phyloP scores from a whole-genome alignment of 2,113 vertebrate genomes.

The Python bivittatus region DNA sequence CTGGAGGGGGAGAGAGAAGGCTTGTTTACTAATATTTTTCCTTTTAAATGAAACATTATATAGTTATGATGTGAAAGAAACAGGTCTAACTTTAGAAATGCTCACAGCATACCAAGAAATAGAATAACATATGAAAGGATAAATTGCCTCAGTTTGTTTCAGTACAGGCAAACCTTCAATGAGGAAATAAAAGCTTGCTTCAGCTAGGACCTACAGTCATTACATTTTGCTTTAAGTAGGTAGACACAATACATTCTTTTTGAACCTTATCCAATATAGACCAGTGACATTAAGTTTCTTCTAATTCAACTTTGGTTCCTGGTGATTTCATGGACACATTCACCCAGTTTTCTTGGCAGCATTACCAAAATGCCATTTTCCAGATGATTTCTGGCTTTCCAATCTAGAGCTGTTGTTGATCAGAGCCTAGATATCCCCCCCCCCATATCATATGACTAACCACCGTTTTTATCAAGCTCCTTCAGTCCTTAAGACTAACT shows the following conservation, averaged over 20 bases:
- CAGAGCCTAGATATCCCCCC: background rate
- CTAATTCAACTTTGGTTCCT: background rate
- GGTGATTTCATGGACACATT: background rate
- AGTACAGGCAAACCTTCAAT: background rate
- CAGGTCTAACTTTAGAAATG: background rate
- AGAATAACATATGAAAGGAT: background rate
- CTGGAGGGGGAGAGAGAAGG: background rate
- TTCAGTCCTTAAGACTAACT: background rate
- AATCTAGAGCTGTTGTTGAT: background rate
- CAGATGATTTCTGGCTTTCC: background rate
- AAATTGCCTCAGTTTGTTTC: background rate
- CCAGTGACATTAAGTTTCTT: background rate
- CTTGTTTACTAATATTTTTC: background rate
- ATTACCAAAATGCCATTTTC: background rate
- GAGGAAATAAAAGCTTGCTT: background rate
- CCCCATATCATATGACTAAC: background rate
- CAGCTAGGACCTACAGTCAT: background rate
- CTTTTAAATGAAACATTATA: background rate
- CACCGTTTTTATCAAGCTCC: background rate
- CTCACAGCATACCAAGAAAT: background rate
- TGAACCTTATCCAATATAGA: background rate
- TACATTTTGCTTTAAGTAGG: background rate
- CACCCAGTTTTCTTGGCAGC: background rate
- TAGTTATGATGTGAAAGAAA: background rate
- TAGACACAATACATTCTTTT: background rate